Evolutionary conservation across 2,888 invertebrate species (phyloP).

Genomic region (Drosophila trichaetosa): DNA sequence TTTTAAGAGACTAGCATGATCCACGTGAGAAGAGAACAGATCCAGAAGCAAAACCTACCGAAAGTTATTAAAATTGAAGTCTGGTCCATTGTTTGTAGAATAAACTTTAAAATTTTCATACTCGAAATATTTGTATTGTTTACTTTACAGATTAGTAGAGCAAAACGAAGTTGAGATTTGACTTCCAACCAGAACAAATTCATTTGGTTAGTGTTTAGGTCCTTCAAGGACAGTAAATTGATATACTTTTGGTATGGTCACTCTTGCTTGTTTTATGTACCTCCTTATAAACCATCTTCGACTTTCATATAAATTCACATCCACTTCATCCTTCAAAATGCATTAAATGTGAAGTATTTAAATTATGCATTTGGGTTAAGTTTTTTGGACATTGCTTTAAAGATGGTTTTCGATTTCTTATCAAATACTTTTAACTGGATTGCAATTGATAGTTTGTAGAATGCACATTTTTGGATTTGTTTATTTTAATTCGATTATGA

Average conservation of each 20-base stretch:
- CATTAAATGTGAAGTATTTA: not conserved
- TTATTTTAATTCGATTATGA: not conserved
- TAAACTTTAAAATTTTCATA: not conserved
- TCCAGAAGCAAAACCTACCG: not conserved
- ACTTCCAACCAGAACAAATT: not conserved
- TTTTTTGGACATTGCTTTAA: not conserved
- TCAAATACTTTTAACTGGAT: not conserved
- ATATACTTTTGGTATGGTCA: not conserved
- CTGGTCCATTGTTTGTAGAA: not conserved
- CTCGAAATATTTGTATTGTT: not conserved
- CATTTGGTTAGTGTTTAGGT: accelerated
- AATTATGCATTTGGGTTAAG: not conserved
- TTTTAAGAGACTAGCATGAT: no score
- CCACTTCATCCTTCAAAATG: not conserved
- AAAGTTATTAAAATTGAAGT: not conserved
- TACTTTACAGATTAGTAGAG: not conserved
- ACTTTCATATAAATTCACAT: not conserved
- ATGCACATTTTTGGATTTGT: not conserved
- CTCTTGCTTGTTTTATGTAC: not conserved
- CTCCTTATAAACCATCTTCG: not conserved
- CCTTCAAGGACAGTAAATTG: not conserved
- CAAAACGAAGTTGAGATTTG: not conserved
- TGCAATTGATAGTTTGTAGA: not conserved
- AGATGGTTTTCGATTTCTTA: not conserved
- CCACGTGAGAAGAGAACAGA: no score